phyloP scores from a whole-genome alignment of 2,797 vertebrate species.

The Menidia menidia region DNA sequence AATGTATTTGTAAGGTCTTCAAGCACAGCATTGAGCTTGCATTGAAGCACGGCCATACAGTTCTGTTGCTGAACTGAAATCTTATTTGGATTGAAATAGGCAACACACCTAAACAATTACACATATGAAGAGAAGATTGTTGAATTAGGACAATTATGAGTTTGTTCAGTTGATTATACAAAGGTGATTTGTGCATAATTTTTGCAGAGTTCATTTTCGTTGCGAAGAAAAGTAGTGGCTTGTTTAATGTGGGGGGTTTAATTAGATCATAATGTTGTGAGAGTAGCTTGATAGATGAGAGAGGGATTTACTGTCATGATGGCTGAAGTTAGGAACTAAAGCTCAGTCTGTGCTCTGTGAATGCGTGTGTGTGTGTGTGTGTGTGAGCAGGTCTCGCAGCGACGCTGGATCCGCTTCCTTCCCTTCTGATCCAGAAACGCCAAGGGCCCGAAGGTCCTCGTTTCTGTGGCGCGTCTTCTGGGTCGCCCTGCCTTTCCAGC shows the following conservation, averaged over 20 bases:
- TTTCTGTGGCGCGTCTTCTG: conserved; percentile 90
- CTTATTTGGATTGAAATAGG: conserved; percentile 71
- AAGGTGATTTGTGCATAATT: conserved; percentile 31
- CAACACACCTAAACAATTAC: conserved; percentile 12
- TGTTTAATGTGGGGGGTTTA: background rate
- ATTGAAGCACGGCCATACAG: conserved; percentile 30
- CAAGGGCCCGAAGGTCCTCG: conserved; percentile 34
- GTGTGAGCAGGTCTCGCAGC: conserved; percentile 82
- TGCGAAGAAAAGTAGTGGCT: conserved; percentile 5
- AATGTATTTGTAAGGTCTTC: conserved; percentile 38
- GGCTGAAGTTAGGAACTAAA: conserved; percentile 26
- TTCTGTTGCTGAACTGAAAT: conserved; percentile 38
- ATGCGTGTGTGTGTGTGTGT: conserved; percentile 30
- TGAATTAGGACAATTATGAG: conserved; percentile 14
- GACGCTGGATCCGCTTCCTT: conserved; percentile 95
- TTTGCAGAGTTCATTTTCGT: conserved; percentile 28
- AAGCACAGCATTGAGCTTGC: conserved; percentile 31
- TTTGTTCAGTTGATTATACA: conserved; percentile 37
- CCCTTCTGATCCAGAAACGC: conserved; percentile 87
- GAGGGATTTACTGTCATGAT: conserved; percentile 5
- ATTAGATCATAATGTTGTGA: conserved; percentile 9
- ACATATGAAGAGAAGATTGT: conserved; percentile 11
- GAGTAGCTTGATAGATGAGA: conserved; percentile 9
- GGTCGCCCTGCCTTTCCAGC: conserved; percentile 91
- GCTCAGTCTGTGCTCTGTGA: conserved; percentile 39